Conservation (phyloP, 2,113 vertebrate species). For the Cervus canadensis region DNA sequence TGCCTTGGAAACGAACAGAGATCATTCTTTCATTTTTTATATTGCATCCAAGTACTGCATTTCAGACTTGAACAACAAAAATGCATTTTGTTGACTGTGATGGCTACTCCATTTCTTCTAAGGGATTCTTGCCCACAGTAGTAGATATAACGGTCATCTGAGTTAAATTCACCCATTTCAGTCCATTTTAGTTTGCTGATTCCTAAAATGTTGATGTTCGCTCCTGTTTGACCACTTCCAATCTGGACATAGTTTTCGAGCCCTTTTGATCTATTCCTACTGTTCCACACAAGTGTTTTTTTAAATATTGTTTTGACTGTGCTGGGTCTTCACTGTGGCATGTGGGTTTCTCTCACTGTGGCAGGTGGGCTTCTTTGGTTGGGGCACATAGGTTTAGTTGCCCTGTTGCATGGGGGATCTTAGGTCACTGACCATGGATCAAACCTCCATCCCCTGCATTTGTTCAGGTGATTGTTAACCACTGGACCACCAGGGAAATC, state of each 20-base stretch:
- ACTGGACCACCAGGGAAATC: not conserved
- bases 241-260: not conserved
- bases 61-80: not conserved
- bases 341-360: not conserved
- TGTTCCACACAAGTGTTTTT: not conserved
- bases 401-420: not conserved
- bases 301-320: not conserved
- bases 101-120: not conserved
- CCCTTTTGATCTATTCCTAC: not conserved
- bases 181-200: not conserved
- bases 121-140: not conserved
- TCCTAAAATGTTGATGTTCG: not conserved
- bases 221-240: not conserved
- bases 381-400: not conserved
- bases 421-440: not conserved
- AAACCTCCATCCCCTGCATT: not conserved
- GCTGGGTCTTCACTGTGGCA: not conserved
- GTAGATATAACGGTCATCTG: not conserved
- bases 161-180: not conserved
- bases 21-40: not conserved
- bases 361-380: not conserved
- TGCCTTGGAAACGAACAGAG: not conserved
- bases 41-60: not conserved
- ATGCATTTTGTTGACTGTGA: not conserved
- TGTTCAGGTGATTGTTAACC: not conserved